Evolutionary conservation across 1,140 invertebrate species (phyloP), one percentile per base, ranked within the genome.

Genomic region (Eubasilissa regina): DNA sequence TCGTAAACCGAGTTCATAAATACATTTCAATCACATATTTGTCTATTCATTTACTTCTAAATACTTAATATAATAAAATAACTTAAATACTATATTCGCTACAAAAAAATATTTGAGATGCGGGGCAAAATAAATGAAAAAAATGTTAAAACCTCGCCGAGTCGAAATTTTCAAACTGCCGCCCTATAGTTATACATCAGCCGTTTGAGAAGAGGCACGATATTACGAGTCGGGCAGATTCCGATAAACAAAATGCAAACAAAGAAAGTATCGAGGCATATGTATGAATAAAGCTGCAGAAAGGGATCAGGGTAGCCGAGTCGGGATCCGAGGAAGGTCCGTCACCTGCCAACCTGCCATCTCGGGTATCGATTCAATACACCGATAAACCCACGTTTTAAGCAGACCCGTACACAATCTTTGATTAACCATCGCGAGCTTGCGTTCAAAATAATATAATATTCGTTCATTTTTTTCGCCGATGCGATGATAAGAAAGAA

Each of bases 191-290:
- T 35, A 35, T 35, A 35, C 25, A n/a, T n/a, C 51, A 15, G 55
- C 55, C 17, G 21, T 58, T 19, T 58, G 55, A 15, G 55, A 21
- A 58, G 55, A 17, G 12, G 55, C 11, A 4, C 1, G 4, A 21
- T 58, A 15, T 4, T 21, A 56, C 19, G 15, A 4, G 12, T 15
- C 55, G 55, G 11, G 60, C 19, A 7, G 10, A 64, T 64, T 64
- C 13, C 60, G 60, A 64, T 64, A 35, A 64, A 64, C n/a, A 64
- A 64, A 64, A 64, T 64, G 60, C 60, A 64, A 58, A 58, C 55
- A 58, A 58, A 19, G 55, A 3, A 35, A 58, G 17, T 21, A 58
- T 58, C 9, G 17, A 10, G 4, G 55, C 21, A 17, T 15, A 58
- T 6, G 25, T 35, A 35, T 35, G 25, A 6, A 58, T 15, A 15